Conservation (phyloP, 2,888 invertebrate species). For the Mimachlamys varia region DNA sequence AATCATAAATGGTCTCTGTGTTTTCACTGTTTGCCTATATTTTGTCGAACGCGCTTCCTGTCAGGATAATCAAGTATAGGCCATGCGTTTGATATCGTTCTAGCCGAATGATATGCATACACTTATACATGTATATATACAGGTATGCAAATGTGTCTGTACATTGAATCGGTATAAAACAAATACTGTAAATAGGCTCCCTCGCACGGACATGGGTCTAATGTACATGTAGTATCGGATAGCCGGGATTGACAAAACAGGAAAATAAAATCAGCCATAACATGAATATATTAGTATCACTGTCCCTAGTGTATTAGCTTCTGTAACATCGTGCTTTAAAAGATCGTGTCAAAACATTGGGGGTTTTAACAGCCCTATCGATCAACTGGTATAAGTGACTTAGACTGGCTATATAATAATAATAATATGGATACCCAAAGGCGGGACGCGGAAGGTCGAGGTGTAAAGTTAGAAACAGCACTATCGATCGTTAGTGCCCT, state of each 20-base stretch:
- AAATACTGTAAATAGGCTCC: not conserved
- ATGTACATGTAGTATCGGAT: too few relatives aligned
- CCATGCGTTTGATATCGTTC: too few relatives aligned
- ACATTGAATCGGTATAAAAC: not conserved
- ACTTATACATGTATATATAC: too few relatives aligned
- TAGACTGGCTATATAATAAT: not conserved
- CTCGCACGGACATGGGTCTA: not conserved
- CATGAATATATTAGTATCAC: not conserved
- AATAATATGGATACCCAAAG: too few relatives aligned
- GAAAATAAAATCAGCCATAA: not conserved
- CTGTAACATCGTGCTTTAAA: not conserved
- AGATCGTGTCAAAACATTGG: slow-evolving; percentile 7
- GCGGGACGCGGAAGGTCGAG: not conserved
- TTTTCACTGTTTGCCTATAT: too few relatives aligned
- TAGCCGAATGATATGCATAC: too few relatives aligned
- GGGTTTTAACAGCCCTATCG: slow-evolving; percentile 18
- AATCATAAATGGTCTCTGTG: too few relatives aligned
- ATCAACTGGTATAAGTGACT: not conserved
- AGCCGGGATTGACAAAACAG: not conserved
- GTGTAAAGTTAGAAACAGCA: not conserved
- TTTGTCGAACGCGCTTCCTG: too few relatives aligned
- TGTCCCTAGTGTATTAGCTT: not conserved
- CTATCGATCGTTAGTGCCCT: not conserved
- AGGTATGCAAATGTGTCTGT: not conserved
- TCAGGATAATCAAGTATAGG: too few relatives aligned